Percentiles rank a stretch among this genome's conserved stretches.
These are phyloP conservation scores for Hemicentrotus pulcherrimus DNA, from an alignment of 35 echinoderm and acorn worm species.

Conservation along the genomic window DNA sequence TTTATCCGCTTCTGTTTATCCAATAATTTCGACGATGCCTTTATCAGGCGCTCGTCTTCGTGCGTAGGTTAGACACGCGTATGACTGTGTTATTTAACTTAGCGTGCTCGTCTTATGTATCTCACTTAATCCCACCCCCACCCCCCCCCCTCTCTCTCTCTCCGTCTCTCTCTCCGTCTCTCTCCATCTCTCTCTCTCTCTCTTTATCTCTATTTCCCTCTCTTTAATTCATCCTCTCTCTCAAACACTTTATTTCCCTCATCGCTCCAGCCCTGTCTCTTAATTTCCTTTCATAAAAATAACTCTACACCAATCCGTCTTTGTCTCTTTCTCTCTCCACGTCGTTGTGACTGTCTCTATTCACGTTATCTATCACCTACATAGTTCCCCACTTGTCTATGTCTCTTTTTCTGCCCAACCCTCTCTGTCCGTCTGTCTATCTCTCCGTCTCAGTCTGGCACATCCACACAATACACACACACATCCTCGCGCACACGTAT, in stretches of 20 bases:
- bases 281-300: too few species aligned
- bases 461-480: not conserved
- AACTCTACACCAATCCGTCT: too few species aligned
- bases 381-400: too few species aligned
- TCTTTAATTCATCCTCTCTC: too few species aligned
- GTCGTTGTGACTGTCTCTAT: too few species aligned
- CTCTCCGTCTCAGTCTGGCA: not conserved
- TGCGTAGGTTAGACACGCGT: not conserved
- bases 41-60: not conserved
- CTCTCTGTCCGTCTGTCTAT: too few species aligned
- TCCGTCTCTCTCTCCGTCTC: not conserved
- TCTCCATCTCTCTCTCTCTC: not conserved
- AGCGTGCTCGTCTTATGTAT: not conserved
- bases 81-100: not conserved
- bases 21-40: not conserved
- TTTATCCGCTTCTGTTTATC: constrained; percentile 18
- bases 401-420: too few species aligned
- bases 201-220: not conserved
- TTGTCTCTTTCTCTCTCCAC: too few species aligned
- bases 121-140: not conserved
- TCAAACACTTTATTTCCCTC: too few species aligned
- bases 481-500: not conserved
- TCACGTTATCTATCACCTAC: too few species aligned
- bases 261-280: too few species aligned
- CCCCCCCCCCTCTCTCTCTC: not conserved